phyloP scores from a whole-genome alignment of 2,113 vertebrate genomes.

The Carettochelys insculpta region DNA sequence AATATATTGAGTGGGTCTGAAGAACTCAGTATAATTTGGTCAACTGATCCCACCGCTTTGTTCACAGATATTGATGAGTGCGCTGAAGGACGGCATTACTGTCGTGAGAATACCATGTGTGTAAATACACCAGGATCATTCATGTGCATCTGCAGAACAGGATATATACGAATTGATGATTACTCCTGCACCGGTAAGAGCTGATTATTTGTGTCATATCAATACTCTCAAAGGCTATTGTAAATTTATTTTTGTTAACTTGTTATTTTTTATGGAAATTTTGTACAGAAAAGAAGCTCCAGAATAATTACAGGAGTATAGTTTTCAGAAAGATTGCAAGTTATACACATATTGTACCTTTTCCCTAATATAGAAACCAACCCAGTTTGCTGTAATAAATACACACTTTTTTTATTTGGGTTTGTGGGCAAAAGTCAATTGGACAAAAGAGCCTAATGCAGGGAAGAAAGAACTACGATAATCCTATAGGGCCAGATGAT shows the following conservation, averaged over 20 bases:
- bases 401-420: neutral
- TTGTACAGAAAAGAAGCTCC: neutral
- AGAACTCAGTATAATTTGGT: neutral
- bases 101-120: slow-evolving; percentile 95
- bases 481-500: neutral
- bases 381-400: neutral
- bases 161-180: slow-evolving; percentile 97
- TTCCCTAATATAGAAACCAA: neutral
- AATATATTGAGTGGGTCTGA: fast-evolving
- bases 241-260: neutral
- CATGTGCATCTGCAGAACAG: slow-evolving; percentile 96
- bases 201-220: neutral
- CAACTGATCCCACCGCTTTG: neutral
- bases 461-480: neutral
- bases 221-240: neutral
- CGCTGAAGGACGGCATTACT: slow-evolving; percentile 95
- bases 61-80: slow-evolving; percentile 94
- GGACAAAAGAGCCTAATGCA: neutral
- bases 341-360: neutral
- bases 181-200: slow-evolving; percentile 96
- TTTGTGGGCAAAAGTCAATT: neutral
- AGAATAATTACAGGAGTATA: neutral
- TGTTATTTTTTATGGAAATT: neutral
- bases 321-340: neutral
- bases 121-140: slow-evolving; percentile 96